These are phyloP conservation scores for Shinisaurus crocodilurus DNA, from an alignment of 2,113 vertebrate genomes.

Conservation along the genomic window DNA sequence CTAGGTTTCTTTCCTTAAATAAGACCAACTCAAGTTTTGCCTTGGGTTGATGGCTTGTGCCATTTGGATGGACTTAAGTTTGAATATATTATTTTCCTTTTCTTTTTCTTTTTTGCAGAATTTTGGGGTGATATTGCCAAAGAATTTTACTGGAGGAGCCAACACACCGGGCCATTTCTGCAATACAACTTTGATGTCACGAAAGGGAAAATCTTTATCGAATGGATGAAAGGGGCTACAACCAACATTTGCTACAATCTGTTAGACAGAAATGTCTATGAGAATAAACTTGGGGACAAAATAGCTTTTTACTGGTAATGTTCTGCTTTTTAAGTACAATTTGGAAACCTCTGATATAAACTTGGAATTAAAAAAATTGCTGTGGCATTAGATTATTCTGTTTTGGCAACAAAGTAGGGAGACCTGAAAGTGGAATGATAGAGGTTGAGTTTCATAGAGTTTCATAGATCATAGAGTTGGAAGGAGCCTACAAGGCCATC, in stretches of 20 bases:
- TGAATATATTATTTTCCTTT: not conserved
- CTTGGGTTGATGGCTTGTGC: not conserved
- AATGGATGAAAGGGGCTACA: slow-evolving; percentile 95
- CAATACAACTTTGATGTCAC: slow-evolving; percentile 96
- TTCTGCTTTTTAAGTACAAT: not conserved
- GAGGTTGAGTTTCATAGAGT: no score
- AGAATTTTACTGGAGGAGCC: slow-evolving; percentile 94
- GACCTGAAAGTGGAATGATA: not conserved
- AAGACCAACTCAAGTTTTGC: not conserved
- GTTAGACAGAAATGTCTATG: slow-evolving; percentile 89
- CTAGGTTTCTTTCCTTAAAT: not conserved
- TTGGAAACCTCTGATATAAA: accelerated
- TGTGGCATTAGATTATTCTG: accelerated
- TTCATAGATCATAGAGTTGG: no score
- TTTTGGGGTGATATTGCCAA: slow-evolving; percentile 93
- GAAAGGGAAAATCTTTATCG: slow-evolving; percentile 92
- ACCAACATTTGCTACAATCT: slow-evolving; percentile 99
- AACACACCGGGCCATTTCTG: slow-evolving; percentile 84
- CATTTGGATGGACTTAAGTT: not conserved
- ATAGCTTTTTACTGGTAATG: slow-evolving; percentile 94
- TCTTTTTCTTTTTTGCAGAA: slow-evolving; percentile 76
- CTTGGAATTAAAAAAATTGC: accelerated
- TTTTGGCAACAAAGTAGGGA: not conserved
- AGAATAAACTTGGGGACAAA: slow-evolving; percentile 92
- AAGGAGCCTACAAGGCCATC: no score